These are phyloP conservation scores for Nebria ingens DNA, from an alignment of 1,140 invertebrate species.

Conservation along the genomic window DNA sequence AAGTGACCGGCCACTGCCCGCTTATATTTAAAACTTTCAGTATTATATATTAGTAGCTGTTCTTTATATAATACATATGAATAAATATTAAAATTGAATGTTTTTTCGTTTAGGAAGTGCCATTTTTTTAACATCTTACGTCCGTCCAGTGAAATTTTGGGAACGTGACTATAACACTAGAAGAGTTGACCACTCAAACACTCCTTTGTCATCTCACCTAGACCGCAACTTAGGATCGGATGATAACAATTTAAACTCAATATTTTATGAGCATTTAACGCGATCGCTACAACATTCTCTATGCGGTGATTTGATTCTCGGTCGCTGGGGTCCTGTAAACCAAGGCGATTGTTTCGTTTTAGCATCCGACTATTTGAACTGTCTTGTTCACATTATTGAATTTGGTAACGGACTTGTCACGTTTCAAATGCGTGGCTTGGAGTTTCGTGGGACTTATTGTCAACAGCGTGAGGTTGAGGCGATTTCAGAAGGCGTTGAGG, in stretches of 20 bases:
- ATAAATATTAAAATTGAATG: constrained; percentile 9
- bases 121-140: constrained; percentile 96
- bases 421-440: constrained; percentile 94
- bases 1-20: not conserved
- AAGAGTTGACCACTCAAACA: constrained; percentile 94
- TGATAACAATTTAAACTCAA: constrained; percentile 98
- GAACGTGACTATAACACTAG: constrained; percentile 97
- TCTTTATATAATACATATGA: constrained; percentile 6
- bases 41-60: constrained; percentile 5
- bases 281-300: constrained; percentile 91
- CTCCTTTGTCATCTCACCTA: constrained; percentile 85
- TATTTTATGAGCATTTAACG: constrained; percentile 98
- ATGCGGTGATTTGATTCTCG: constrained; percentile 87
- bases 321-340: constrained; percentile 82
- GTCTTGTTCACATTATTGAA: constrained; percentile 95
- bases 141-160: constrained; percentile 98
- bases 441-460: constrained; percentile 98
- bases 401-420: constrained; percentile 97
- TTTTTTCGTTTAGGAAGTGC: constrained; percentile 57
- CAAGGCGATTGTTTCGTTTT: constrained; percentile 97
- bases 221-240: constrained; percentile 92
- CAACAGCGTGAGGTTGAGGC: constrained; percentile 96
- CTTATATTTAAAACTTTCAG: constrained; percentile 4
- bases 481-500: constrained; percentile 93
- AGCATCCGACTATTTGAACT: constrained; percentile 95